phyloP scores from a whole-genome alignment of 2,888 invertebrate species.

The Oxyscelio sp. region DNA sequence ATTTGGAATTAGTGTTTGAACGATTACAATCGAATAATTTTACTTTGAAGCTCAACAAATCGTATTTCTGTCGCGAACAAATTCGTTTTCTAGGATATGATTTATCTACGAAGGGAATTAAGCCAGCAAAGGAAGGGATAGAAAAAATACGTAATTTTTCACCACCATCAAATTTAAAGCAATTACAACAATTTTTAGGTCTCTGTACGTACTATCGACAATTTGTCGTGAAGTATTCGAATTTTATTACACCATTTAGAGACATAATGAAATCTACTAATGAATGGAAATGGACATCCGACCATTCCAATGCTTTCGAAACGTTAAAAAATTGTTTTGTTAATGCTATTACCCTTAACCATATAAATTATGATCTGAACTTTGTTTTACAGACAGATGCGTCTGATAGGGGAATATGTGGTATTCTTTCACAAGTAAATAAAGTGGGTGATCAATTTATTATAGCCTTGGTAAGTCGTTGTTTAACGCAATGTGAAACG shows the following conservation, averaged over 20 bases:
- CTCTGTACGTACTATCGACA: no score
- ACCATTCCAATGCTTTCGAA: conserved; percentile 23
- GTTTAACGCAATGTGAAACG: conserved; percentile 66
- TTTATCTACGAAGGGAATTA: no score
- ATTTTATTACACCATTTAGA: neutral
- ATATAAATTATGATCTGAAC: conserved; percentile 26
- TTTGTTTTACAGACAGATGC: conserved; percentile 21
- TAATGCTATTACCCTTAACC: conserved; percentile 36
- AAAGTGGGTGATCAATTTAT: conserved; percentile 49
- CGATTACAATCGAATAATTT: no score
- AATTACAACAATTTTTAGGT: no score
- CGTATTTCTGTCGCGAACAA: no score
- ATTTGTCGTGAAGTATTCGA: no score
- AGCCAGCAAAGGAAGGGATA: no score
- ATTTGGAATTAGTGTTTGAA: no score
- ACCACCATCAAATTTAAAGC: no score
- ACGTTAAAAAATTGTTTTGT: conserved; percentile 47
- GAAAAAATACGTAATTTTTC: no score
- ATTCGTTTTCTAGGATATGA: no score
- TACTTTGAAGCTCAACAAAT: no score
- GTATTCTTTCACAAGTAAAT: conserved; percentile 65
- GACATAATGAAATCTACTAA: neutral
- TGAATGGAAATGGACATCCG: neutral
- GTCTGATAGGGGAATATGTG: conserved; percentile 59
- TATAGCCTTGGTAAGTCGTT: conserved; percentile 75